phyloP scores from a whole-genome alignment of 2,797 vertebrate species.

The Sternotherus odoratus region DNA sequence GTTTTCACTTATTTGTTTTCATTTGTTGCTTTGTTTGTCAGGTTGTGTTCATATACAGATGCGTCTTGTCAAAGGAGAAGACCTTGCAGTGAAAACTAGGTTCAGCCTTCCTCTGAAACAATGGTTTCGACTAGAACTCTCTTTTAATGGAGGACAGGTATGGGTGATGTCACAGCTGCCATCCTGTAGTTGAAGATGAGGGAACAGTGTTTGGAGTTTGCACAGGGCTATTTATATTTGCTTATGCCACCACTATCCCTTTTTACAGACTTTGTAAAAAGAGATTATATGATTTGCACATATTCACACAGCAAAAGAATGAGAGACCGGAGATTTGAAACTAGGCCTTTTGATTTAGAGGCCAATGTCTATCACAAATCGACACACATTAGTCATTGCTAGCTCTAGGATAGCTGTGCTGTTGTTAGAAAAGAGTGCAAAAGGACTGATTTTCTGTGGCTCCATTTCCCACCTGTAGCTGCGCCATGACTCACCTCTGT shows the following conservation, averaged over 20 bases:
- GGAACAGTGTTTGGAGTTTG: background rate
- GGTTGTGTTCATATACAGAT: slow-evolving; percentile 91
- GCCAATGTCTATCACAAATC: background rate
- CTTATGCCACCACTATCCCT: background rate
- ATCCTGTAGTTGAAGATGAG: background rate
- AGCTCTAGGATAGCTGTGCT: background rate
- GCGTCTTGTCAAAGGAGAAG: slow-evolving; percentile 83
- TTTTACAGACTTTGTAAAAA: background rate
- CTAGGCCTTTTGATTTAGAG: background rate
- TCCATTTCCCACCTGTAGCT: background rate
- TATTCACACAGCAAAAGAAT: background rate
- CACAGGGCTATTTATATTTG: background rate
- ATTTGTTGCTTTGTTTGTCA: slow-evolving; percentile 59
- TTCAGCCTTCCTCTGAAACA: slow-evolving; percentile 83
- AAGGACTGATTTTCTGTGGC: background rate
- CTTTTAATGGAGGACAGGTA: slow-evolving; percentile 88
- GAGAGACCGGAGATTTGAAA: background rate
- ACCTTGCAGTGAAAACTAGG: slow-evolving; percentile 85
- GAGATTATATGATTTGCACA: background rate
- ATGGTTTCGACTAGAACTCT: slow-evolving; percentile 91
- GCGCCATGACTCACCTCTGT: too few relatives aligned
- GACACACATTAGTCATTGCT: background rate
- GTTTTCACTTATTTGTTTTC: background rate
- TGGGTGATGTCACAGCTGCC: background rate
- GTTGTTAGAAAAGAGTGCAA: background rate